Base-by-base conservation (phyloP, 2,888 invertebrate genomes). In the Camponotus fellah region DNA sequence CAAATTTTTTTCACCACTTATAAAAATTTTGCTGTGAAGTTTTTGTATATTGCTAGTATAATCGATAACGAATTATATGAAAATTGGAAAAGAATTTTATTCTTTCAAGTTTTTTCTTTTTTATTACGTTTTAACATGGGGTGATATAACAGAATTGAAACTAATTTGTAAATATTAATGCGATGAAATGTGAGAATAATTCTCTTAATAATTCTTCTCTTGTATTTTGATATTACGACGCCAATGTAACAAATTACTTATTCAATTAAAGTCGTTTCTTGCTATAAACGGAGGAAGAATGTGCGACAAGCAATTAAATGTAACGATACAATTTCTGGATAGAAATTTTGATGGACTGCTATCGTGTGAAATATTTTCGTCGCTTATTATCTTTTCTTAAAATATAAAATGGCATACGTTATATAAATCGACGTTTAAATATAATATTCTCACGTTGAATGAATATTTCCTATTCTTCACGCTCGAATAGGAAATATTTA, bases 251-350 rank as follows among this genome's bases (percentile, higher is more conserved):
- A 32, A 77, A 26, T 53, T 40, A 77, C 68, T 69, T 77, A 69
- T n/a, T 53, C 77, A 69, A 68, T 69, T 77, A 32, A n/a, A 32
- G 26, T 9, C 56, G 26, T 26, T 69, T 37, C 40, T 40, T 53
- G 37, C 26, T 26, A 65, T 17, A 5, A 77, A 40, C 4, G n/a
- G 9, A 26, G 68, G 40, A 26, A 26, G n/a, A 40, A 40, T n/a
- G 56, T 77, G 56, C 9, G 40, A 34, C 9, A 77, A n/a, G 21
- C 68, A 32, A 56, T 69, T 69, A 77, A 77, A 77, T 77, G 68
- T 49, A 56, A n/a, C 53, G 32, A 53, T 5, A 53, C n/a, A 53
- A 2, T 37, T 56, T 68, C 14, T 53, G 14, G 43, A 49, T 0
- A 53, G 12, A 77, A 68, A 56, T 56, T 53, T 56, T 69, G 26